Percentiles rank a stretch among this genome's conserved stretches.
These are phyloP conservation scores for Prochilodus magdalenae DNA, from an alignment of 2,113 vertebrate genomes.

Conservation along the genomic window DNA sequence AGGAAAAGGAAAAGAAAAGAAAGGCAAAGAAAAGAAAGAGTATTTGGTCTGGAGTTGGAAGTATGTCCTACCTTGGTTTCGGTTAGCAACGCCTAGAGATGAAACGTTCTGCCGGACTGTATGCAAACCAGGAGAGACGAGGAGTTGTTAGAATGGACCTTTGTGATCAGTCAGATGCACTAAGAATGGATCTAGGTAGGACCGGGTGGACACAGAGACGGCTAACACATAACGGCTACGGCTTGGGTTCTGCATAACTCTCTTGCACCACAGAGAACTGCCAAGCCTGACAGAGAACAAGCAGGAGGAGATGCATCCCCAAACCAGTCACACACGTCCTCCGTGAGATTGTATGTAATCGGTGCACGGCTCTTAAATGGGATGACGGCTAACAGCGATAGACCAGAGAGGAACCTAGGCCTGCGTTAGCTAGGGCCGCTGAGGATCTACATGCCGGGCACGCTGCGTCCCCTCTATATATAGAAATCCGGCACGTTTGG, in stretches of 20 bases:
- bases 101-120: slow-evolving; percentile 99
- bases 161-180: slow-evolving; percentile 68
- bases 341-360: slow-evolving; percentile 75
- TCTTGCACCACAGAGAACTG: slow-evolving; percentile 80
- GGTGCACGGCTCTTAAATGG: slow-evolving; percentile 61
- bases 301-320: slow-evolving; percentile 86
- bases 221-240: slow-evolving; percentile 82
- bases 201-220: slow-evolving; percentile 85
- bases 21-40: slow-evolving; percentile 31
- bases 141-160: slow-evolving; percentile 88
- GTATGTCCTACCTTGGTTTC: slow-evolving; percentile 97
- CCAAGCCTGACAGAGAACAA: slow-evolving; percentile 82
- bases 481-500: slow-evolving; percentile 28
- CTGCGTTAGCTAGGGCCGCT: background rate
- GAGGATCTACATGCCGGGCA: slow-evolving; percentile 15
- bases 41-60: slow-evolving; percentile 74
- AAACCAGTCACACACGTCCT: slow-evolving; percentile 80
- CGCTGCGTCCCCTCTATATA: slow-evolving; percentile 17
- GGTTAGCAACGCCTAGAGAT: slow-evolving; percentile 99
- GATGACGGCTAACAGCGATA: slow-evolving; percentile 59
- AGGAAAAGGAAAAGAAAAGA: slow-evolving; percentile 37
- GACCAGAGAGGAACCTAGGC: slow-evolving; percentile 23
- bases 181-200: slow-evolving; percentile 75
- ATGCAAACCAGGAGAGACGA: slow-evolving; percentile 92
- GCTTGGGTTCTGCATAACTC: slow-evolving; percentile 76